Conservation (phyloP, 2,888 invertebrate species). For the Ypsolopha scabrella region DNA sequence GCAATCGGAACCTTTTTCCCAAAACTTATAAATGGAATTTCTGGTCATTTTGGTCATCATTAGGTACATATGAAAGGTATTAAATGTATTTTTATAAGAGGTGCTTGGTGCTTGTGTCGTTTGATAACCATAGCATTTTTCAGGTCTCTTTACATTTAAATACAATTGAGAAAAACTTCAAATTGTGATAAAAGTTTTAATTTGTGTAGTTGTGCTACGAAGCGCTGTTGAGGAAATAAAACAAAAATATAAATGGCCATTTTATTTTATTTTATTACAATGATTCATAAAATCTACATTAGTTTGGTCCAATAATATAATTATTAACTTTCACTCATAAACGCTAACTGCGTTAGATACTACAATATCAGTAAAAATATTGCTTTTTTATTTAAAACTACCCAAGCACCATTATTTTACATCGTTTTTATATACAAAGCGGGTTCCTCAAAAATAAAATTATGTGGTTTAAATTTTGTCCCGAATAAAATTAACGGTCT, state of each 20-base stretch:
- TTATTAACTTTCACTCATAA: slow-evolving; percentile 12
- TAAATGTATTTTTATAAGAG: too few relatives aligned
- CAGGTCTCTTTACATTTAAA: too few relatives aligned
- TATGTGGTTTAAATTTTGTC: slow-evolving; percentile 43
- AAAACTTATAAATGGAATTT: too few relatives aligned
- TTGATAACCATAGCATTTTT: too few relatives aligned
- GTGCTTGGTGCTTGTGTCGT: too few relatives aligned
- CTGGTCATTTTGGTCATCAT: too few relatives aligned
- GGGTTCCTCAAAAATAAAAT: slow-evolving; percentile 28
- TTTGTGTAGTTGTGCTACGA: background rate
- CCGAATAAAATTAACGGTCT: slow-evolving; percentile 58
- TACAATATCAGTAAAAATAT: slow-evolving; percentile 13
- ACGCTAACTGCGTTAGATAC: slow-evolving; percentile 57
- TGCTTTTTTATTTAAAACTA: slow-evolving; percentile 14
- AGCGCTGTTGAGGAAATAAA: background rate
- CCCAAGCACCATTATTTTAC: slow-evolving; percentile 39
- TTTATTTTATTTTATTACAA: slow-evolving; percentile 37
- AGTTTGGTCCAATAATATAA: slow-evolving; percentile 52
- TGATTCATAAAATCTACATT: slow-evolving; percentile 48
- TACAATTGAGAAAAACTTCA: too few relatives aligned
- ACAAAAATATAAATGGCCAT: slow-evolving; percentile 32
- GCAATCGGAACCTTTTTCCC: too few relatives aligned
- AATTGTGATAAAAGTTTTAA: too few relatives aligned
- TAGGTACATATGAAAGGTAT: too few relatives aligned
- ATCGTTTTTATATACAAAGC: slow-evolving; percentile 23